Evolutionary conservation across 2,797 vertebrate genomes (phyloP), one percentile per base, ranked within the genome.

Genomic region (Manis javanica): DNA sequence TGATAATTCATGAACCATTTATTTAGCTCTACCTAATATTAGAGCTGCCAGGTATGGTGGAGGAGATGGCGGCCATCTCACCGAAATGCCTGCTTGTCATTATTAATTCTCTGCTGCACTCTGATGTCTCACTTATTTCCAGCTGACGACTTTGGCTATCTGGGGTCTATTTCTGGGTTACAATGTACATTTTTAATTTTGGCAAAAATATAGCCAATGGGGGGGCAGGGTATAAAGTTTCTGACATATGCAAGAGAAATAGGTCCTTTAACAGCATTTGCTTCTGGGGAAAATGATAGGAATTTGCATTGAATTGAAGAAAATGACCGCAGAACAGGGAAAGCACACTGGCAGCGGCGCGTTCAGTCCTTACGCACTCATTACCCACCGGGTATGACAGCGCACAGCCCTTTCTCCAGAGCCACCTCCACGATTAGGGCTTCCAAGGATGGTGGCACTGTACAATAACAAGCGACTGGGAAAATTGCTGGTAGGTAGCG

Each of bases 291-390:
- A 94, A 96, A 94, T 96, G 88, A 96, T 39, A 94, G 91, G 96
- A 90, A 94, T 96, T 97, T 97, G 94, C 92, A 92, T 91, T 87
- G 90, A 93, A 85, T 86, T 96, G 87, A 87, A 96, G 83, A 96
- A 96, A 96, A 94, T 94, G 90, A 96, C 87, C 82, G 72, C 82
- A 79, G 78, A 96, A 69, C 77, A 81, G 93, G 37, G 87, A 81
- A 66, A 63, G 77, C 92, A 92, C 51, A 74, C 72, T 55, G 96
- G 94, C 39, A 66, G 24, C 88, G 5, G 61, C 69, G 90, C 84
- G 53, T 39, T 72, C 49, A 3, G 93, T 96, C 81, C 94, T 87
- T 16, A 57, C 42, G 53, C 63, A 18, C 68, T 92, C 81, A 61
- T 94, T 61, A 78, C 86, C 96, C 74, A 63, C 96, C 51, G 95